Conservation (phyloP, 2,113 vertebrate genomes). For the Cromileptes altivelis region DNA sequence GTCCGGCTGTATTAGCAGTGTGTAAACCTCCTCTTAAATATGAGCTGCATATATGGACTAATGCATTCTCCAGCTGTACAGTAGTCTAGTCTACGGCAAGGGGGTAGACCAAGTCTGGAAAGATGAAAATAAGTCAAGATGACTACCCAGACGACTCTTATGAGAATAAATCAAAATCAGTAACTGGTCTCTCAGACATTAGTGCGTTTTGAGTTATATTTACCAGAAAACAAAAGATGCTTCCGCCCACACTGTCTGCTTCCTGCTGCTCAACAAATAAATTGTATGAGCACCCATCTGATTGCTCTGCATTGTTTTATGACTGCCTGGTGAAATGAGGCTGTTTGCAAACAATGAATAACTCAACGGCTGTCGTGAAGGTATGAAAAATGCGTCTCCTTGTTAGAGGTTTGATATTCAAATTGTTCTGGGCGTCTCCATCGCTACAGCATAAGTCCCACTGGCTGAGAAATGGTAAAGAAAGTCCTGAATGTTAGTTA, state of each 20-base stretch:
- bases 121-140: neutral
- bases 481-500: neutral
- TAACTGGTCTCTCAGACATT: neutral
- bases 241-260: constrained; percentile 10
- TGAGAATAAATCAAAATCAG: neutral
- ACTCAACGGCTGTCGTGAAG: neutral
- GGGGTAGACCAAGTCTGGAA: neutral
- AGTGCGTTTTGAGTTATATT: neutral
- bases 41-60: neutral
- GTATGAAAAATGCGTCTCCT: neutral
- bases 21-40: constrained; percentile 15
- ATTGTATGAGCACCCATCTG: neutral
- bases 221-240: neutral
- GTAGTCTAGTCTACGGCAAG: neutral
- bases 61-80: constrained; percentile 4
- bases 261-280: constrained; percentile 23
- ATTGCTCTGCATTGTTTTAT: constrained; percentile 16
- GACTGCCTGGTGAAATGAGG: neutral
- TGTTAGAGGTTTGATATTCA: neutral
- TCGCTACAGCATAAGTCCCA: neutral
- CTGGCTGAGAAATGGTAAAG: neutral
- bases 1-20: neutral
- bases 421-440: neutral
- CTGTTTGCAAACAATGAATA: constrained; percentile 8
- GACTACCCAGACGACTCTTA: neutral